These are phyloP conservation scores for Didymodactylos carnosus DNA, from an alignment of 2,888 invertebrate genomes.

Conservation along the genomic window DNA sequence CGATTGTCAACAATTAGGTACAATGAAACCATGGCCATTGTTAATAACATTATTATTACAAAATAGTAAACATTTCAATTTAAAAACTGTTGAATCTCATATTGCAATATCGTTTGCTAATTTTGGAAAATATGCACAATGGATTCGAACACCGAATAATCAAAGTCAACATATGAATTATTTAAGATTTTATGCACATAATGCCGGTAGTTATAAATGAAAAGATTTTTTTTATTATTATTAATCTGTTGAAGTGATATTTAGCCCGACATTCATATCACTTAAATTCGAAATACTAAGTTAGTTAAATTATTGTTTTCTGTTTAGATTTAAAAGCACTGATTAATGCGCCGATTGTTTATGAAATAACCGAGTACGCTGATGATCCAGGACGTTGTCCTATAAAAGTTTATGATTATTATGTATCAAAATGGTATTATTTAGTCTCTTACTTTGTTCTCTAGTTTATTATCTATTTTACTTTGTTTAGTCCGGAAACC, in stretches of 20 bases:
- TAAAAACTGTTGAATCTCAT: constrained; percentile 75
- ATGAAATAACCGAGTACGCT: constrained; percentile 73
- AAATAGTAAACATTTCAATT: constrained; percentile 81
- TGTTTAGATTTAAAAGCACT: background rate
- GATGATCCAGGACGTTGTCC: constrained; percentile 78
- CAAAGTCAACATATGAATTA: background rate
- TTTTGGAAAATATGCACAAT: constrained; percentile 59
- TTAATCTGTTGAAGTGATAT: background rate
- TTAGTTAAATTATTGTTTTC: background rate
- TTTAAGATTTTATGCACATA: background rate
- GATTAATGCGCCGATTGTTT: constrained; percentile 18
- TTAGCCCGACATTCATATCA: too few species aligned
- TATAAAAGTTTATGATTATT: constrained; percentile 83
- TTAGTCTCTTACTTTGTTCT: background rate
- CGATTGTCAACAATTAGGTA: constrained; percentile 84
- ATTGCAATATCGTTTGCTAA: constrained; percentile 66
- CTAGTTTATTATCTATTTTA: too few species aligned
- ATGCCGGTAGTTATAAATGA: background rate
- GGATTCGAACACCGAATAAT: background rate
- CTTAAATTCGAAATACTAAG: background rate
- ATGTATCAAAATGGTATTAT: constrained; percentile 61
- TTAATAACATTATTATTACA: constrained; percentile 83
- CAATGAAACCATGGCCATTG: constrained; percentile 77
- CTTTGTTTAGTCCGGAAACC: constrained; percentile 49
- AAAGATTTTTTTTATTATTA: background rate